phyloP scores from a whole-genome alignment of 2,888 invertebrate species.

The Scotopteryx bipunctaria region DNA sequence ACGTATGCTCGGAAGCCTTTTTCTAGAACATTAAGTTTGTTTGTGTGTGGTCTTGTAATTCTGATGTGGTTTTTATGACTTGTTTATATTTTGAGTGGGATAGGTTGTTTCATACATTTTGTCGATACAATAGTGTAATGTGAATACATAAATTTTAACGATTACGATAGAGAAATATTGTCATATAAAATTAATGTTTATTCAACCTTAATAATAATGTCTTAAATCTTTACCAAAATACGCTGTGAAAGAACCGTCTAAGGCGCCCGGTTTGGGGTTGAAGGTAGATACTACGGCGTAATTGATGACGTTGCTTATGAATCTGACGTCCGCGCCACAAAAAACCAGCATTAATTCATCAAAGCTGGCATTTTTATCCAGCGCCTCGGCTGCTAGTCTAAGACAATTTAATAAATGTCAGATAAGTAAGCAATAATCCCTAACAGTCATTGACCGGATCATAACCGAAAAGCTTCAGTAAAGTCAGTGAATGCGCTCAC shows the following conservation, averaged over 20 bases:
- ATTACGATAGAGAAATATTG: too few relatives aligned
- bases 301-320: slow-evolving; percentile 34
- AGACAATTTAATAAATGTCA: slow-evolving; percentile 70
- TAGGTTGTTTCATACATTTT: slow-evolving; percentile 6
- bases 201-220: too few relatives aligned
- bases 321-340: slow-evolving; percentile 32
- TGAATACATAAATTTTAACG: too few relatives aligned
- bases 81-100: slow-evolving; percentile 15
- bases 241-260: slow-evolving; percentile 6
- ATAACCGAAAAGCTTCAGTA: slow-evolving; percentile 80
- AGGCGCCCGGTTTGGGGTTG: slow-evolving; percentile 19
- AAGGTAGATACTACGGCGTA: slow-evolving; percentile 25
- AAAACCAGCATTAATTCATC: slow-evolving; percentile 46
- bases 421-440: slow-evolving; percentile 69
- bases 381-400: slow-evolving; percentile 47
- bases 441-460: slow-evolving; percentile 80
- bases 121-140: too few relatives aligned
- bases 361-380: slow-evolving; percentile 48
- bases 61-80: slow-evolving; percentile 21
- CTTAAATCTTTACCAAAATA: slow-evolving; percentile 3
- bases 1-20: slow-evolving; percentile 40
- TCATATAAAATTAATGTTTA: too few relatives aligned
- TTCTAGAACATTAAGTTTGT: slow-evolving; percentile 38
- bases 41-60: slow-evolving; percentile 50
- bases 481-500: slow-evolving; percentile 68